Conservation (phyloP, 2,888 invertebrate genomes). For the Arctia plantaginis region DNA sequence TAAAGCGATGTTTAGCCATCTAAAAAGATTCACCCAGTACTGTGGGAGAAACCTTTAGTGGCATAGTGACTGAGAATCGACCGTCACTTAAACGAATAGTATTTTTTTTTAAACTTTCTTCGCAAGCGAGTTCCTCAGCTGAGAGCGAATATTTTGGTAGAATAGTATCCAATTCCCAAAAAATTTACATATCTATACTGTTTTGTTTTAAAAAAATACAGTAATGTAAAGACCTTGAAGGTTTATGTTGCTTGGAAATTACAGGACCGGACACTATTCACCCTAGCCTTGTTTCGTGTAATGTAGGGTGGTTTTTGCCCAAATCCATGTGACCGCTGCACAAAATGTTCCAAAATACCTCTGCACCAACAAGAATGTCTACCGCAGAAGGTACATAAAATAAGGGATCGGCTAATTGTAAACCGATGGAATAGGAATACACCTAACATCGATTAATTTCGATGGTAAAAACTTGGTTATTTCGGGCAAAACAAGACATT, state of each 20-base stretch:
- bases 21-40: no score
- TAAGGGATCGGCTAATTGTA: conserved; percentile 4
- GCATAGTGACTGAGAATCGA: conserved; percentile 41
- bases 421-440: background rate
- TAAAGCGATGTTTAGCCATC: no score
- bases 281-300: conserved; percentile 40
- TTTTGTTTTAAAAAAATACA: background rate
- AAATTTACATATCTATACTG: conserved; percentile 5
- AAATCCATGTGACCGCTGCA: conserved; percentile 26
- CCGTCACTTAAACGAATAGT: conserved; percentile 38
- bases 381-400: conserved; percentile 42
- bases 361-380: no score
- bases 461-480: background rate
- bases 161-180: conserved; percentile 45
- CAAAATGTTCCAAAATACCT: conserved; percentile 41
- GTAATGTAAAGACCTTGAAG: background rate
- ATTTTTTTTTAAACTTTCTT: conserved; percentile 24
- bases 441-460: background rate
- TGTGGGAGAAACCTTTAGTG: no score
- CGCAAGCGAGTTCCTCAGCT: conserved; percentile 26
- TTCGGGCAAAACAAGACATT: conserved; percentile 25
- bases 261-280: conserved; percentile 46
- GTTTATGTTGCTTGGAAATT: background rate
- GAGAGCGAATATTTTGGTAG: conserved; percentile 25
- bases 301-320: conserved; percentile 39